Conservation (phyloP, 2,113 vertebrate genomes). For the Gasterosteus nipponicus region DNA sequence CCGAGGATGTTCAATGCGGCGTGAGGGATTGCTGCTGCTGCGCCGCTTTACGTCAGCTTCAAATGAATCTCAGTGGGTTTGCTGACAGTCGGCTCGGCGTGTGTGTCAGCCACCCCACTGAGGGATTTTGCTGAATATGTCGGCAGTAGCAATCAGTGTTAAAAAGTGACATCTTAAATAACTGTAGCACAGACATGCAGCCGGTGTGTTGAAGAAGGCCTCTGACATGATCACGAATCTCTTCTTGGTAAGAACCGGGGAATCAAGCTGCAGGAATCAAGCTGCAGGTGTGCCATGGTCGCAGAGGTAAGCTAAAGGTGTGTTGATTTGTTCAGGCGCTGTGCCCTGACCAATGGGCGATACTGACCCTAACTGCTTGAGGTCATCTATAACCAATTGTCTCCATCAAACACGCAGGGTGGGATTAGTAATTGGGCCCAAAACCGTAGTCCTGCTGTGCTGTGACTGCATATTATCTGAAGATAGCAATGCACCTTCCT, state of each 20-base stretch:
- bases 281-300: neutral
- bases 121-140: slow-evolving; percentile 48
- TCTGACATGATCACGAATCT: neutral
- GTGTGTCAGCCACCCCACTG: slow-evolving; percentile 14
- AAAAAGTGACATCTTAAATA: slow-evolving; percentile 13
- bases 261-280: neutral
- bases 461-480: neutral
- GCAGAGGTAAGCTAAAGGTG: neutral
- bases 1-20: neutral
- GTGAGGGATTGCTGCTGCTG: slow-evolving; percentile 15
- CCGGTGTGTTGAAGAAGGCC: neutral
- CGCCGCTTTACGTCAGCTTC: slow-evolving; percentile 37
- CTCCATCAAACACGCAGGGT: neutral
- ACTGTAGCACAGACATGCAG: slow-evolving; percentile 3
- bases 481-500: neutral
- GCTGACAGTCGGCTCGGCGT: slow-evolving; percentile 19
- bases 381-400: neutral
- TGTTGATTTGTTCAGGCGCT: neutral
- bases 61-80: slow-evolving; percentile 44
- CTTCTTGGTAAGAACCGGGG: neutral
- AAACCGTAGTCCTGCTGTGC: neutral
- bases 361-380: neutral
- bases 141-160: slow-evolving; percentile 37
- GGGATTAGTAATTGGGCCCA: neutral
- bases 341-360: neutral